phyloP scores from a whole-genome alignment of 2,888 invertebrate genomes.

The Clistopyga incitator region DNA sequence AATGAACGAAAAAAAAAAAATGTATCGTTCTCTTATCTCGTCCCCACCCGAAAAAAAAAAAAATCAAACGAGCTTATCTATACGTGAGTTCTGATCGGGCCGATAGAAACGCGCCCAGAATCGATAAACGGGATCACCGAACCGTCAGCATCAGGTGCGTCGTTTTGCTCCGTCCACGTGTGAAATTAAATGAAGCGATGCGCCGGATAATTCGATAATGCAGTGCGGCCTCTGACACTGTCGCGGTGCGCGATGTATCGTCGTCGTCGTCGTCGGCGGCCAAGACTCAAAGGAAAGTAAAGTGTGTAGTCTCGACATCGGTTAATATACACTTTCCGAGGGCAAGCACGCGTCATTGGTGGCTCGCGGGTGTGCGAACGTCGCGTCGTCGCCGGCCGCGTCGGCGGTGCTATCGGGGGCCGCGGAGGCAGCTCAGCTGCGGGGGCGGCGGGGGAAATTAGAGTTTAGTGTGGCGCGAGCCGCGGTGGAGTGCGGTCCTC shows the following conservation, averaged over 20 bases:
- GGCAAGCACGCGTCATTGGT: slow-evolving; percentile 52
- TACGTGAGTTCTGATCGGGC: background rate
- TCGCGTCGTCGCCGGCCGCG: slow-evolving; percentile 66
- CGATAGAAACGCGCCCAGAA: background rate
- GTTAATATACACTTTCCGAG: slow-evolving; percentile 9
- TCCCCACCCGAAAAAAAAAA: slow-evolving; percentile 17
- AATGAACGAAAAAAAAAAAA: background rate
- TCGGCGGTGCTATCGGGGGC: slow-evolving; percentile 67
- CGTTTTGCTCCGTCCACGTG: background rate
- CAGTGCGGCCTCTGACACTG: background rate
- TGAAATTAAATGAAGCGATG: slow-evolving; percentile 24
- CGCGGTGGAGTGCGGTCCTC: slow-evolving; percentile 77
- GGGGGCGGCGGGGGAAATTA: slow-evolving; percentile 76
- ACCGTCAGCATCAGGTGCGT: slow-evolving; percentile 5
- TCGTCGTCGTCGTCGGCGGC: too few species aligned
- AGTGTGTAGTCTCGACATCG: slow-evolving; percentile 16
- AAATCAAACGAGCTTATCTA: slow-evolving; percentile 7
- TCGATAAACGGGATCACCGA: slow-evolving; percentile 5
- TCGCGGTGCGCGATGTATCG: background rate
- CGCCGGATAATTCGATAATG: background rate
- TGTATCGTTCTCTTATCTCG: background rate
- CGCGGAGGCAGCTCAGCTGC: slow-evolving; percentile 63
- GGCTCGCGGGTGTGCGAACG: slow-evolving; percentile 56
- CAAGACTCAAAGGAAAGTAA: background rate
- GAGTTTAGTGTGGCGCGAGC: slow-evolving; percentile 81